A percentile compares a stretch with the other conserved stretches of the same genome.
Evolutionary conservation across 2,797 vertebrate species (phyloP).

Genomic region (Malurus splendens): DNA sequence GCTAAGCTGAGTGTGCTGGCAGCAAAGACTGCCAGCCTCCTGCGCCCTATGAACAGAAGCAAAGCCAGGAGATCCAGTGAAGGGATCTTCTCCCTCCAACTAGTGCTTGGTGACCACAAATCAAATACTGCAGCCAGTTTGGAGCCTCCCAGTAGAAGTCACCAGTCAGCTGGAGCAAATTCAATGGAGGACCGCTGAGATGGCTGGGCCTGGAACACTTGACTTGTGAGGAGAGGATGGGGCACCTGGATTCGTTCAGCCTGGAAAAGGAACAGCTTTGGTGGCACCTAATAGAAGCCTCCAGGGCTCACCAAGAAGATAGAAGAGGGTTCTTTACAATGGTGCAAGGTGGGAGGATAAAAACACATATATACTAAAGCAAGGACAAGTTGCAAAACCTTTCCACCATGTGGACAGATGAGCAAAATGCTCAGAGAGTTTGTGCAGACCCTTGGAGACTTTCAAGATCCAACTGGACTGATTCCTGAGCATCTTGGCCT

Average conservation of each 20-base stretch:
- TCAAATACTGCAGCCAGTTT: background rate
- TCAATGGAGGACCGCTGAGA: background rate
- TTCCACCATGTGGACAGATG: rapidly evolving
- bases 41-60: background rate
- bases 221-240: background rate
- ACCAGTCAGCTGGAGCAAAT: background rate
- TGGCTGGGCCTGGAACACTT: background rate
- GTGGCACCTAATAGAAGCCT: background rate
- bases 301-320: background rate
- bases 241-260: background rate
- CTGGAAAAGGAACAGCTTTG: background rate
- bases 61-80: background rate
- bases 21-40: background rate
- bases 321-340: background rate
- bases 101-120: background rate
- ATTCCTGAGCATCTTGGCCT: background rate
- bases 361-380: background rate
- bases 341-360: background rate
- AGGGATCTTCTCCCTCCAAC: background rate
- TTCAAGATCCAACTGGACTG: too few relatives aligned
- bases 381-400: background rate
- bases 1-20: background rate
- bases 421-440: background rate
- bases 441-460: background rate
- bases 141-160: background rate